Conservation (phyloP, 2,113 vertebrate genomes). For the Panthera leo region DNA sequence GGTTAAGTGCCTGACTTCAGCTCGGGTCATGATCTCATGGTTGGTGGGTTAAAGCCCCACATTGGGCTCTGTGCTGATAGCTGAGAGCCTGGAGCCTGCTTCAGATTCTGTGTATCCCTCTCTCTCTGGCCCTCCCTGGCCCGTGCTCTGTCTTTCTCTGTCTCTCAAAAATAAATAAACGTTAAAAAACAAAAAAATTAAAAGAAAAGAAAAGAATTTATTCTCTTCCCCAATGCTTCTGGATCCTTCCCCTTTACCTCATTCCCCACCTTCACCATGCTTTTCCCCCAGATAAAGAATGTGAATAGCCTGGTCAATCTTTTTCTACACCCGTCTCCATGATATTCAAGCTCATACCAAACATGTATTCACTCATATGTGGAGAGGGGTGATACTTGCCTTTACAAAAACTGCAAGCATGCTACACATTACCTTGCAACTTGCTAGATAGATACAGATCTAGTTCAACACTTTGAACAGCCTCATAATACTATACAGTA, state of each 20-base stretch:
- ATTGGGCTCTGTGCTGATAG: no score
- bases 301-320: neutral
- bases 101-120: no score
- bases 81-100: no score
- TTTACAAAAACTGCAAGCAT: constrained; percentile 4
- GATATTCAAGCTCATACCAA: neutral
- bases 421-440: neutral
- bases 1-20: no score
- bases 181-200: no score
- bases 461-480: neutral
- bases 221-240: neutral
- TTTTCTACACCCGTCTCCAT: neutral
- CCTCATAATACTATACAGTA: neutral
- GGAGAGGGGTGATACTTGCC: neutral
- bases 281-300: neutral
- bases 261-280: neutral
- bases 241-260: neutral
- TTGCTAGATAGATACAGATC: constrained; percentile 13
- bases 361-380: neutral
- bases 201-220: no score
- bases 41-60: no score
- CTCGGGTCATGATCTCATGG: no score
- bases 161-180: no score
- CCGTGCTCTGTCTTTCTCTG: no score
- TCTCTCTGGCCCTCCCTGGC: no score